Percentiles rank a stretch among this genome's conserved stretches.
phyloP scores from a whole-genome alignment of 2,113 vertebrate genomes.

The Nymphicus hollandicus region DNA sequence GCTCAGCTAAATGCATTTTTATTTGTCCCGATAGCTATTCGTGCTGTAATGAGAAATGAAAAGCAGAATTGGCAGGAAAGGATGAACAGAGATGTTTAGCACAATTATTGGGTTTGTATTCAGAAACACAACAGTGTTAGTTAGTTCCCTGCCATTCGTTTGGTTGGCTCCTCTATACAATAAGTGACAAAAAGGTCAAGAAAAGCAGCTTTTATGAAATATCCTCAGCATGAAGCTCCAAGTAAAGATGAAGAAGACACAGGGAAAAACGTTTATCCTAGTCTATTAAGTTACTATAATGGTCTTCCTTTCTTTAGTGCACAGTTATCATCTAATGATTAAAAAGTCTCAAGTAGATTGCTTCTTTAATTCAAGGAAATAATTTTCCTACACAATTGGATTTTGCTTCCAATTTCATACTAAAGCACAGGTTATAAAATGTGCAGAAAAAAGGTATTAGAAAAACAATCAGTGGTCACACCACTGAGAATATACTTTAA shows the following conservation, averaged over 20 bases:
- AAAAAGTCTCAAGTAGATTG: slow-evolving; percentile 60
- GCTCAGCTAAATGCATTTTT: slow-evolving; percentile 28
- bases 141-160: not conserved
- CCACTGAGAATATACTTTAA: not conserved
- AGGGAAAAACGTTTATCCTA: slow-evolving; percentile 40
- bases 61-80: slow-evolving; percentile 13
- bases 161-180: slow-evolving; percentile 2
- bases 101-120: not conserved
- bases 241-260: slow-evolving; percentile 48
- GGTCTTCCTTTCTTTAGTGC: slow-evolving; percentile 37
- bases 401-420: slow-evolving; percentile 48
- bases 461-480: slow-evolving; percentile 9
- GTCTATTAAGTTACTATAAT: slow-evolving; percentile 60
- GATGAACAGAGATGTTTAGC: not conserved
- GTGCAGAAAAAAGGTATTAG: slow-evolving; percentile 17
- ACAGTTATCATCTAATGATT: slow-evolving; percentile 51
- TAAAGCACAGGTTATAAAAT: slow-evolving; percentile 35
- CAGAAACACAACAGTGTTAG: not conserved
- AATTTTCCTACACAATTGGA: slow-evolving; percentile 48
- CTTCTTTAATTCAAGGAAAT: slow-evolving; percentile 55
- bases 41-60: slow-evolving; percentile 1
- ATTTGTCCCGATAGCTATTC: not conserved
- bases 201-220: slow-evolving; percentile 44
- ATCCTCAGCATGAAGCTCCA: slow-evolving; percentile 30
- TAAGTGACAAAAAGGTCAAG: slow-evolving; percentile 40